These are phyloP conservation scores for Acipenser transmontanus DNA, from an alignment of 2,797 vertebrate species.

Conservation along the genomic window DNA sequence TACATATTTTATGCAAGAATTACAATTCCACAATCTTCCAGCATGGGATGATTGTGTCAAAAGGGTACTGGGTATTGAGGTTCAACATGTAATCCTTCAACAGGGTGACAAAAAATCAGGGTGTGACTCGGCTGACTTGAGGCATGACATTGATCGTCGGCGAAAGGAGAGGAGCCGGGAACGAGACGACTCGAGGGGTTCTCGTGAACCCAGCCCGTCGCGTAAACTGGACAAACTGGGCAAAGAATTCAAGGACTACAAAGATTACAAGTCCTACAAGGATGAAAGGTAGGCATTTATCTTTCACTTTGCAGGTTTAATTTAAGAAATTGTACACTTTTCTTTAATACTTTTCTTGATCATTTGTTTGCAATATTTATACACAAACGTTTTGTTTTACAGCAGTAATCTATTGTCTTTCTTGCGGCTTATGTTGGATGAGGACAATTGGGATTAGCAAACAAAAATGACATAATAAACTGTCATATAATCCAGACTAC, in stretches of 20 bases:
- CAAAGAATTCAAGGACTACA: constrained; percentile 75
- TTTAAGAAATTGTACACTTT: too few relatives aligned
- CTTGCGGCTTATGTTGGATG: constrained; percentile 83
- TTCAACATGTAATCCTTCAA: constrained; percentile 24
- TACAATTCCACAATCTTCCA: too few relatives aligned
- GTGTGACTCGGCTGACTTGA: constrained; percentile 67
- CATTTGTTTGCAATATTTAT: constrained; percentile 53
- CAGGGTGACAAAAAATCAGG: constrained; percentile 73
- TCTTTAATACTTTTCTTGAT: constrained; percentile 37
- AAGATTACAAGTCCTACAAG: constrained; percentile 56
- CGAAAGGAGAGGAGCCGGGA: constrained; percentile 73
- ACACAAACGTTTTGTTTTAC: constrained; percentile 82
- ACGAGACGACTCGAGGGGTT: constrained; percentile 69
- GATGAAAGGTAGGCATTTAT: constrained; percentile 68
- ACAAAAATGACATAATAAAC: constrained; percentile 82
- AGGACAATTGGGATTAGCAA: constrained; percentile 83
- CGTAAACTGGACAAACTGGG: constrained; percentile 69
- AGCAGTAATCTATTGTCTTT: constrained; percentile 78
- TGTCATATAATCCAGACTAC: constrained; percentile 81
- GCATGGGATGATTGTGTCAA: too few relatives aligned
- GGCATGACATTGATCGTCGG: constrained; percentile 70
- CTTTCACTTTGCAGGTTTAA: constrained; percentile 34
- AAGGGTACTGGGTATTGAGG: too few relatives aligned
- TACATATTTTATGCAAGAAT: too few relatives aligned
- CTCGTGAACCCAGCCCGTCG: constrained; percentile 72